Base-by-base conservation (phyloP, 1,140 invertebrate genomes). In the Metaphire vulgaris region DNA sequence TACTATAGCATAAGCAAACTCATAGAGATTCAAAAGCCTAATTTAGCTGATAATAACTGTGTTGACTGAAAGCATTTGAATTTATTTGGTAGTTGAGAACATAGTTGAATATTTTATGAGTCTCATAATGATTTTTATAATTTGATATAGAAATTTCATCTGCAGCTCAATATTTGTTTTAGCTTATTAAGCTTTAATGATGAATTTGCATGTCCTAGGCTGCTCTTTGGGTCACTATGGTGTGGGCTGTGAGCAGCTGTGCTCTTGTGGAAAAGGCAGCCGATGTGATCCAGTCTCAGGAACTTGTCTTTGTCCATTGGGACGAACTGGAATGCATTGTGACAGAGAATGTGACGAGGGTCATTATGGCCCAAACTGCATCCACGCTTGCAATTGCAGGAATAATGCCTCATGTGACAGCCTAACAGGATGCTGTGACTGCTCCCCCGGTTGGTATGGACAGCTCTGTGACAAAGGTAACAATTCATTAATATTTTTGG, bases 141-240 rank as follows among this genome's bases (percentile, higher is more conserved):
- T n/a, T n/a, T n/a, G n/a, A n/a, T n/a, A n/a, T n/a, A n/a, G n/a
- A n/a, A n/a, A n/a, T n/a, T n/a, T n/a, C n/a, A n/a, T n/a, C n/a
- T n/a, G n/a, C n/a, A n/a, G n/a, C n/a, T n/a, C n/a, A n/a, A n/a
- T n/a, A n/a, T n/a, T n/a, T n/a, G n/a, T n/a, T n/a, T n/a, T n/a
- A n/a, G n/a, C n/a, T n/a, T n/a, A n/a, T n/a, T n/a, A n/a, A n/a
- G n/a, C n/a, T n/a, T n/a, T n/a, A n/a, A n/a, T n/a, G n/a, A n/a
- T n/a, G n/a, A n/a, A n/a, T n/a, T n/a, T n/a, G n/a, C n/a, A n/a
- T n/a, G n/a, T n/a, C n/a, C n/a, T n/a, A n/a, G n/a, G n/a, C n/a
- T n/a, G n/a, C n/a, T n/a, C n/a, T n/a, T n/a, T n/a, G 1, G 87
- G 86, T 0, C 79, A 79, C 34, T 88, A 83, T 81, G 87, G 87